phyloP scores from a whole-genome alignment of 1,140 invertebrate species.

The Drosophila athabasca region DNA sequence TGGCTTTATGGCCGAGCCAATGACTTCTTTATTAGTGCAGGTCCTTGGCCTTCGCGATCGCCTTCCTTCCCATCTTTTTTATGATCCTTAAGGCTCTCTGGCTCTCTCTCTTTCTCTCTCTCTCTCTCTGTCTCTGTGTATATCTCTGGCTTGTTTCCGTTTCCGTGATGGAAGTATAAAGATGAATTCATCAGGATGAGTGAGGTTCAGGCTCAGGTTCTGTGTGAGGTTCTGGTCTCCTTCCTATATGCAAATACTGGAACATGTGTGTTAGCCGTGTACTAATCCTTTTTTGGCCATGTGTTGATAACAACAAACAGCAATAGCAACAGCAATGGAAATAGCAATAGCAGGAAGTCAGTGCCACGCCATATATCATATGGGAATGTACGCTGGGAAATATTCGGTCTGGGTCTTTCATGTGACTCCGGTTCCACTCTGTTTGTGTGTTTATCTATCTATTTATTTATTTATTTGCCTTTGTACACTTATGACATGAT shows the following conservation, averaged over 20 bases:
- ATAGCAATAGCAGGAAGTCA: conserved; percentile 58
- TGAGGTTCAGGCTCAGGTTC: not conserved
- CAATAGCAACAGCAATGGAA: conserved; percentile 9
- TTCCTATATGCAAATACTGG: conserved; percentile 55
- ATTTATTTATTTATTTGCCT: conserved; percentile 77
- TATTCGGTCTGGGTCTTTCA: conserved; percentile 73
- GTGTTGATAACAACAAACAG: conserved; percentile 52
- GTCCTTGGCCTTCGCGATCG: conserved; percentile 45
- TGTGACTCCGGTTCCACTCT: conserved; percentile 50
- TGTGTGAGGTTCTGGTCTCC: not conserved
- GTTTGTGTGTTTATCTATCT: conserved; percentile 59
- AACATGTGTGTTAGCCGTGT: conserved; percentile 45
- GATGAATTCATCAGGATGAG: not conserved
- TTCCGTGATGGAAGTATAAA: conserved; percentile 34
- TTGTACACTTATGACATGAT: conserved; percentile 80
- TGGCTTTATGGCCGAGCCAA: conserved; percentile 68
- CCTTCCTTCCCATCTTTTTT: conserved; percentile 23
- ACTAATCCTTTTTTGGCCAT: conserved; percentile 74
- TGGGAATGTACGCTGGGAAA: conserved; percentile 56
- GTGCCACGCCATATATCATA: conserved; percentile 67
- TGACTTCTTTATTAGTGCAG: conserved; percentile 80
- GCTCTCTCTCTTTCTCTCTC: not conserved
- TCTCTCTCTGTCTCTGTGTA: not conserved
- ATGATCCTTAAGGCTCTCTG: conserved; percentile 2
- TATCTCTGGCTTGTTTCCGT: conserved; percentile 51